phyloP scores from a whole-genome alignment of 2,113 vertebrate species.

The Malurus elegans region DNA sequence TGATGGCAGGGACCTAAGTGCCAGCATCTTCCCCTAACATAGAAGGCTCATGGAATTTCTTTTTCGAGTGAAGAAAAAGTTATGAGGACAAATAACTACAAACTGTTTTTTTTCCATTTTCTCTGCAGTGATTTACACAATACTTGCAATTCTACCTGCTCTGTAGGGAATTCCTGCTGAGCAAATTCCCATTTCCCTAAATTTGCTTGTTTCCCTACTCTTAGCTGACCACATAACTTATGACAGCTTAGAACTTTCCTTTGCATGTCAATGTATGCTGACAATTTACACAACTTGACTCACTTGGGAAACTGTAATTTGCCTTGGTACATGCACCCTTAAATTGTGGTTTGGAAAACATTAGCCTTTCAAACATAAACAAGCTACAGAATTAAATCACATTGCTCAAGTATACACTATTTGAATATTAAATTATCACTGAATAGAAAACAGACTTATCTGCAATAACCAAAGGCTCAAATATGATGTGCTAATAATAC shows the following conservation, averaged over 20 bases:
- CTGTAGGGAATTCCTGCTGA: not conserved
- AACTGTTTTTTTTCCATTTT: not conserved
- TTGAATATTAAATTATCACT: conserved; percentile 1
- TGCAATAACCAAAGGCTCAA: conserved; percentile 23
- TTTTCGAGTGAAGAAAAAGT: not conserved
- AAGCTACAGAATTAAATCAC: conserved; percentile 34
- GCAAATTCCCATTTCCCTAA: not conserved
- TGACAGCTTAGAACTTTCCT: not conserved
- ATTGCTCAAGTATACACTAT: not conserved
- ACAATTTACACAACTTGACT: not conserved
- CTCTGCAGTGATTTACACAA: not conserved
- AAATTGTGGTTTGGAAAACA: conserved; percentile 1
- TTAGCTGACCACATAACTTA: not conserved
- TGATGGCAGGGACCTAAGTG: not conserved
- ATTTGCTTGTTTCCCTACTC: not conserved
- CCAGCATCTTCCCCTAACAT: not conserved
- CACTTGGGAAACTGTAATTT: not conserved
- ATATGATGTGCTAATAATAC: conserved; percentile 30
- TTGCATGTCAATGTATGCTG: not conserved
- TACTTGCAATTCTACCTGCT: not conserved
- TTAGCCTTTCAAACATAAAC: conserved; percentile 21
- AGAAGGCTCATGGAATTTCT: not conserved
- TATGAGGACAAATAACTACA: not conserved
- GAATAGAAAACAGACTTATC: conserved; percentile 29
- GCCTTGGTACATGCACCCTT: not conserved